Base-by-base conservation (phyloP, 2,113 vertebrate genomes). In the Hippocampus zosterae region DNA sequence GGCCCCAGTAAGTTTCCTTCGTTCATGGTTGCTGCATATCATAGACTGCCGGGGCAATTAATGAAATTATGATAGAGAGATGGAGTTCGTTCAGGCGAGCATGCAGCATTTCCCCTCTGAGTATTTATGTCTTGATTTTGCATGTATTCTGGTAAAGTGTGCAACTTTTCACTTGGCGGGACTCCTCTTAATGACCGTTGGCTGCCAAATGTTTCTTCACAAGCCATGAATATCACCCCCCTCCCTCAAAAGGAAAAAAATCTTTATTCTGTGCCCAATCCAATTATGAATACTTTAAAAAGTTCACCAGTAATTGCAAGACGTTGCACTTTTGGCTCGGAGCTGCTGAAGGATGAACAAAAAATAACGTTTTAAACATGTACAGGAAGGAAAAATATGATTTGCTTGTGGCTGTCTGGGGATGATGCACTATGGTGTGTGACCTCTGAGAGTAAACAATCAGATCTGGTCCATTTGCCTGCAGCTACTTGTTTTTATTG, bases 121-220 rank as follows among this genome's bases (percentile, higher is more conserved):
- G 84, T 84, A 82, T 90, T 87, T 83, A 83, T 85, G 88, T 84
- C 82, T 87, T 74, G 81, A 81, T 84, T 88, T 64, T 77, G 75
- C 84, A 78, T 85, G 81, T 88, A 84, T 87, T 86, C 86, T 71
- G 80, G 84, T 87, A 85, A 87, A 87, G 85, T 85, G 85, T 79
- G 84, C 84, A 88, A 89, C 87, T 89, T 86, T 87, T 87, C 83
- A 88, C 82, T 90, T 89, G 87, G 86, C 86, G 71, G 83, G 84
- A 84, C 81, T 87, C 80, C 84, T 85, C 86, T 85, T 89, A 90
- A 89, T 88, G 87, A 88, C 85, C 81, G 64, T 83, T 79, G 79
- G 81, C 86, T 90, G 87, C 85, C 87, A 90, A 88, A 86, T 89
- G 77, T 84, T 86, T 86, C 84, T 81, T 86, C 79, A 84, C 84